Evolutionary conservation across 2,113 vertebrate species (phyloP).

Genomic region (Thomomys bottae): DNA sequence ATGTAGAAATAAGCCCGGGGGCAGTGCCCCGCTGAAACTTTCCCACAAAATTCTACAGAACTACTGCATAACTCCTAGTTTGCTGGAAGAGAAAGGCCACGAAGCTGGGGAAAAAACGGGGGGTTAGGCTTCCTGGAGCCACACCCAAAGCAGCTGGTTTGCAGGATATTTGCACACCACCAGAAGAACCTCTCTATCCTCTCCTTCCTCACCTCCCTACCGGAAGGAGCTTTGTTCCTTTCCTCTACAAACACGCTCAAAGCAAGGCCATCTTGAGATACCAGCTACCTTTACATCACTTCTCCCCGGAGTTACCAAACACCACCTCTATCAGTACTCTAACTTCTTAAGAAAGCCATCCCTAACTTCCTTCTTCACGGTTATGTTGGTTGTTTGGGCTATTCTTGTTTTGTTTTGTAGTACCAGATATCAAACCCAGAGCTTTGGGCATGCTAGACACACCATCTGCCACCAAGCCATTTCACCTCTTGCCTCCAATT

Average conservation of each 20-base stretch:
- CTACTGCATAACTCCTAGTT: not conserved
- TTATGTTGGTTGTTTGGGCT: too few species aligned
- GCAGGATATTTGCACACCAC: fast-evolving
- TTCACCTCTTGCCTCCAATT: too few species aligned
- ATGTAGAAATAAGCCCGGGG: conserved; percentile 1
- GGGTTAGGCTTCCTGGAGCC: not conserved
- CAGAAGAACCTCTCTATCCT: not conserved
- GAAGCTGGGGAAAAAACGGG: not conserved
- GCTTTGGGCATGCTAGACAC: too few species aligned
- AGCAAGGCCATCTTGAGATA: not conserved
- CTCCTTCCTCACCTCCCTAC: not conserved
- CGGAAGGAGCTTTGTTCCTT: too few species aligned
- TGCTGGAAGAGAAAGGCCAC: not conserved
- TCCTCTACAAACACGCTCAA: not conserved
- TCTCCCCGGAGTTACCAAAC: conserved; percentile 53
- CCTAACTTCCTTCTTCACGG: not conserved
- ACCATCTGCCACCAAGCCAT: too few species aligned
- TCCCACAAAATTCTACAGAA: not conserved
- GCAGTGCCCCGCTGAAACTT: not conserved
- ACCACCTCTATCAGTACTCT: not conserved
- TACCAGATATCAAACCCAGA: too few species aligned
- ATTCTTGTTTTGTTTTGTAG: too few species aligned
- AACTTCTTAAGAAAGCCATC: not conserved
- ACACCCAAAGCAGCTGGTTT: not conserved
- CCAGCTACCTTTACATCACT: not conserved